Evolutionary conservation across 1,140 invertebrate genomes (phyloP).

Genomic region (Calliphora vicina): DNA sequence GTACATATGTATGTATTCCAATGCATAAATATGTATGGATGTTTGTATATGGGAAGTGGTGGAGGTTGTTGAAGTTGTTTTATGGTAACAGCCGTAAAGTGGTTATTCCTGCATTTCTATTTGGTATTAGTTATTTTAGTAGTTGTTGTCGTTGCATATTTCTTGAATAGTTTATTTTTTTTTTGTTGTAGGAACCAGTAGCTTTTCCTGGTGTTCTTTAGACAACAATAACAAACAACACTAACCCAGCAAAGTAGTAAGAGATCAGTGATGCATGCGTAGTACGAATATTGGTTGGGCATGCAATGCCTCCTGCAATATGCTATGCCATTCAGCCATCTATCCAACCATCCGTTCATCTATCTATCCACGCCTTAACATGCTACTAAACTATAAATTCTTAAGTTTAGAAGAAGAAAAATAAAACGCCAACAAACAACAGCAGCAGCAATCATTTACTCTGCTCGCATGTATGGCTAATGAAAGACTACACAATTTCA

Average conservation of each 20-base stretch:
- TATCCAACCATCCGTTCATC: neutral
- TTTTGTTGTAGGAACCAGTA: neutral
- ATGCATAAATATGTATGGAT: neutral
- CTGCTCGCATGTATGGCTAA: neutral
- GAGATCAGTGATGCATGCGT: slow-evolving; percentile 12
- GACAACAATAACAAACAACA: neutral
- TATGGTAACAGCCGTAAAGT: neutral
- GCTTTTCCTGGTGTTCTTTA: neutral
- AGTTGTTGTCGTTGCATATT: neutral
- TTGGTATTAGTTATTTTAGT: neutral
- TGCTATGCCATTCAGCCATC: neutral
- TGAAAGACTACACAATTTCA: neutral
- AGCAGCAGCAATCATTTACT: neutral
- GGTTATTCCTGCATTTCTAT: neutral
- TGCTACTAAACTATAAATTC: slow-evolving; percentile 10
- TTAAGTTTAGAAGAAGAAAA: neutral
- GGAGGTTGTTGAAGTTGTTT: neutral
- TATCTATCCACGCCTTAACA: neutral
- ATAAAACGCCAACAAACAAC: neutral
- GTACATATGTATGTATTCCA: neutral
- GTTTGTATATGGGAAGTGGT: neutral
- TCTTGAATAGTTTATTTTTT: neutral
- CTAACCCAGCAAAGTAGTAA: no score
- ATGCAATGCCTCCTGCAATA: neutral
- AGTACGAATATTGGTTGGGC: neutral